A percentile compares a stretch with the other conserved stretches of the same genome.
phyloP scores from a whole-genome alignment of 2,797 vertebrate species.

The Ptychobarbus kaznakovi region DNA sequence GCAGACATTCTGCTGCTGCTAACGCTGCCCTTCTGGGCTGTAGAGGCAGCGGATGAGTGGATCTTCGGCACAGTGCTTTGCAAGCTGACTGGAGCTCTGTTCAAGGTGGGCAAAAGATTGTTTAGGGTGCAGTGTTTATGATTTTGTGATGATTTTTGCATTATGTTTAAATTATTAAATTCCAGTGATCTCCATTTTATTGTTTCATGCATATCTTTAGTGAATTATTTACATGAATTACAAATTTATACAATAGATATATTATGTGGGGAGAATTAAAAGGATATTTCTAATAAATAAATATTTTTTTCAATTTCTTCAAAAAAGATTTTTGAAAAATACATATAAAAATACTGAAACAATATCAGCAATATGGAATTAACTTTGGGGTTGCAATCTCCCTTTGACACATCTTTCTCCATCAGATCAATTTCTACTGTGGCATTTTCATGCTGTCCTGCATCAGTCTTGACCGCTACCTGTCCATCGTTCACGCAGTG shows the following conservation, averaged over 20 bases:
- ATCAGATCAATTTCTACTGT: conserved; percentile 91
- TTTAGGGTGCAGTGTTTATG: too few relatives aligned
- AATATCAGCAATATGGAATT: not conserved
- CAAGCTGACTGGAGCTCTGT: conserved; percentile 81
- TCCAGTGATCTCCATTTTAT: not conserved
- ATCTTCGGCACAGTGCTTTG: conserved; percentile 78
- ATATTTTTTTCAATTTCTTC: too few relatives aligned
- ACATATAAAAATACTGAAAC: too few relatives aligned
- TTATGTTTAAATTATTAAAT: not conserved
- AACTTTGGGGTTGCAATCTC: not conserved
- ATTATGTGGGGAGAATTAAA: too few relatives aligned
- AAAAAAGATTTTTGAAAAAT: too few relatives aligned
- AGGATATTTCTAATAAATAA: too few relatives aligned
- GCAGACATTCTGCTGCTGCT: conserved; percentile 82
- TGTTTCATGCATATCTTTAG: too few relatives aligned
- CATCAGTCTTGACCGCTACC: conserved; percentile 92
- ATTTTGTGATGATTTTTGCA: not conserved
- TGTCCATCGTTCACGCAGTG: conserved; percentile 89
- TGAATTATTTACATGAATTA: too few relatives aligned
- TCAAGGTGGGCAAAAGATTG: conserved; percentile 72
- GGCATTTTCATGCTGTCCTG: conserved; percentile 91
- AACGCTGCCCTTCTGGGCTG: conserved; percentile 83
- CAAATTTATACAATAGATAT: too few relatives aligned
- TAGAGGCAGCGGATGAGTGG: conserved; percentile 75
- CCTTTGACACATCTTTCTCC: conserved; percentile 6